Evolutionary conservation across 1,140 invertebrate genomes (phyloP), one percentile per base, ranked within the genome.

Genomic region (Heterodera carotae): DNA sequence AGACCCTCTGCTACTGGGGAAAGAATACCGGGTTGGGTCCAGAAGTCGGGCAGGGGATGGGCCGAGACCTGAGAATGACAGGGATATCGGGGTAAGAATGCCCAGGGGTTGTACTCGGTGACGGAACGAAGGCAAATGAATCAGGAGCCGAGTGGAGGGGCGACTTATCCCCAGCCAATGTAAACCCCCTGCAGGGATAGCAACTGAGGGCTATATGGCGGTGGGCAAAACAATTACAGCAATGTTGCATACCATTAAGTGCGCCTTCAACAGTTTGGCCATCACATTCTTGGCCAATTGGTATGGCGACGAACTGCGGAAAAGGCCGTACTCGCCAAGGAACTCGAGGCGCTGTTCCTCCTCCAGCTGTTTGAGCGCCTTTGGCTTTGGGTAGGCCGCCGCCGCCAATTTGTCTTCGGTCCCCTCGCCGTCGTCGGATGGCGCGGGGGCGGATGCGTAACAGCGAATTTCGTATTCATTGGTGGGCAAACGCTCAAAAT

Each of bases 401-500:
- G 33, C 12, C 48, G 48, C 15, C 48, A 22, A 53, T 53, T 39
- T 34, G n/a, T n/a, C n/a, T n/a, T n/a, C n/a, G n/a, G n/a, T n/a
- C n/a, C n/a, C n/a, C 8, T 25, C 48, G 10, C 29, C 12, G 5
- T 74, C n/a, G 10, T 43, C 48, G 48, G 18, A 6, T 39, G 36
- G 39, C 39, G 53, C 36, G 29, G 77, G 34, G 33, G 82, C 73
- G 33, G 60, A 1, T 1, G 81, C 27, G 59, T 83, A 82, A 33
- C 81, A 82, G n/a, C 76, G 39, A 60, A 84, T 84, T 53, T 82
- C 79, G 60, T 81, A 56, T 34, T 84, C 83, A 5, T 25, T 69
- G 27, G 53, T 2, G 1, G 18, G 43, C 29, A 77, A 85, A 84
- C 84, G 91, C 91, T 73, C 4, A 60, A 29, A 53, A 53, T 4